Evolutionary conservation across 2,888 invertebrate species (phyloP).

Genomic region (Drosophila anomelani): DNA sequence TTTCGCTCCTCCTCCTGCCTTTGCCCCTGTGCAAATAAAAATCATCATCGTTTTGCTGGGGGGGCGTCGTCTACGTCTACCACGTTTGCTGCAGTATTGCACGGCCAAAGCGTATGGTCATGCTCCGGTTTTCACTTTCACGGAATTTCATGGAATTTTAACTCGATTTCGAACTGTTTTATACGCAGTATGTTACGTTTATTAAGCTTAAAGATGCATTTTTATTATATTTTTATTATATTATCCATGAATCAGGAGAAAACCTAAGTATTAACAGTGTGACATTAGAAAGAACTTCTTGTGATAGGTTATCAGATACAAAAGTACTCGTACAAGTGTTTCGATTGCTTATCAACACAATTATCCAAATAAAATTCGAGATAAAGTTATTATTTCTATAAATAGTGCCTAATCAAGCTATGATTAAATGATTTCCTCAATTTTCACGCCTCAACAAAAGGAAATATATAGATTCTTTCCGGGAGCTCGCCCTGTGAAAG

Average conservation of each 20-base stretch:
- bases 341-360: slow-evolving; percentile 6
- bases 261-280: no score
- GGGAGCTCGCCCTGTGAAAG: not conserved
- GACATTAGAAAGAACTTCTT: not conserved
- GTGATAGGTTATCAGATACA: not conserved
- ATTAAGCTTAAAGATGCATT: not conserved
- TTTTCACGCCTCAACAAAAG: not conserved
- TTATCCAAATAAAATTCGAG: slow-evolving; percentile 1
- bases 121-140: slow-evolving; percentile 29
- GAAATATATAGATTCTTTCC: not conserved
- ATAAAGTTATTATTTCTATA: not conserved
- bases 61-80: slow-evolving; percentile 43
- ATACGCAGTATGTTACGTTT: not conserved
- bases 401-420: not conserved
- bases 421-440: not conserved
- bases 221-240: not conserved
- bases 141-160: slow-evolving; percentile 1
- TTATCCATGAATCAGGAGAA: no score
- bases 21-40: slow-evolving; percentile 21
- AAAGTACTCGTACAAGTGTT: not conserved
- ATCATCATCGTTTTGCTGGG: slow-evolving; percentile 39
- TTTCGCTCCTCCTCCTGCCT: slow-evolving; percentile 5
- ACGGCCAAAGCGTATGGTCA: not conserved
- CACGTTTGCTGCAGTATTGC: slow-evolving; percentile 23
- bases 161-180: not conserved